Evolutionary conservation across 2,888 invertebrate genomes (phyloP).

Genomic region (Mylabris sibirica): DNA sequence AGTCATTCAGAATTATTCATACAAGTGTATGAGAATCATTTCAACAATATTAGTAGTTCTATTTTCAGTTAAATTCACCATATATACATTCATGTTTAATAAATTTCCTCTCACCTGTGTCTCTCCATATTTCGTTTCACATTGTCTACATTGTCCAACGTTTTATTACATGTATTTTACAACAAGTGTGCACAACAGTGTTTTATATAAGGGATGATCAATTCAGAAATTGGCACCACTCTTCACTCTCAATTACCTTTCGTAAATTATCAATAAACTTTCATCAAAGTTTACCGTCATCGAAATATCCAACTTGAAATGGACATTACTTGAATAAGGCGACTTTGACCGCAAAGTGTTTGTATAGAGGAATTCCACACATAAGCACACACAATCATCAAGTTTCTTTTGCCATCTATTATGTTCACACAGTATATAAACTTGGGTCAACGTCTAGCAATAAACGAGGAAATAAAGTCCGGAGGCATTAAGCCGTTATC

Average conservation of each 20-base stretch:
- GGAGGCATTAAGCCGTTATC: slow-evolving; percentile 35
- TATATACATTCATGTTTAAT: background rate
- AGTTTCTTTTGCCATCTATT: background rate
- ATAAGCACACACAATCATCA: background rate
- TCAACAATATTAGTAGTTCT: background rate
- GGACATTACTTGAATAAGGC: background rate
- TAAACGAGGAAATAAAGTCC: slow-evolving; percentile 35
- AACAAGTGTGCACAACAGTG: background rate
- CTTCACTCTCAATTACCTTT: background rate
- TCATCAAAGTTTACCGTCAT: background rate
- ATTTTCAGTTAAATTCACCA: background rate
- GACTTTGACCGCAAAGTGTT: background rate
- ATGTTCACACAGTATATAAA: slow-evolving; percentile 14
- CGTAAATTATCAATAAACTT: background rate
- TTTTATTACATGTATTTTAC: background rate
- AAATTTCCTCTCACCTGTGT: background rate
- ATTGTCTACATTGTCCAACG: background rate
- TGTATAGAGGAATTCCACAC: background rate
- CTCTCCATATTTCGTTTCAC: background rate
- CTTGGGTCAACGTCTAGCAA: slow-evolving; percentile 27
- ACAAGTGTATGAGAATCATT: background rate
- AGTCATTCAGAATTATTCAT: slow-evolving; percentile 4
- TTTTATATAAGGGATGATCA: background rate
- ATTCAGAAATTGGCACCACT: background rate
- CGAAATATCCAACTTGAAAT: background rate